Evolutionary conservation across 2,113 vertebrate species (phyloP).

Genomic region (Camelus bactrianus): DNA sequence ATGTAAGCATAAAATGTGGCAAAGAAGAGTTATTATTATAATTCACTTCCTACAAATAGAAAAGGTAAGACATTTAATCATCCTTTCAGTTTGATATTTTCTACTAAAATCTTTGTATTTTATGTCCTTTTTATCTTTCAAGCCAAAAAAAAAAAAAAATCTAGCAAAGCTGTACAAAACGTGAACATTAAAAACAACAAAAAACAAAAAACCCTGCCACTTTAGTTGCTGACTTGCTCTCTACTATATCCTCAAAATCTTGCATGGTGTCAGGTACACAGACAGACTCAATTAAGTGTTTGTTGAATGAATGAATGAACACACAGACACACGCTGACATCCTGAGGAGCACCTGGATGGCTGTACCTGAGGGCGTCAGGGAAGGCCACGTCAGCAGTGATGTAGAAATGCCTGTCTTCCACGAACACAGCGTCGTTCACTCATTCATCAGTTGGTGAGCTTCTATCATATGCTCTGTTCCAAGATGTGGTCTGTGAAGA

Average conservation of each 20-base stretch:
- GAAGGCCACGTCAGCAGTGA: neutral
- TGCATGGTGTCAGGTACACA: neutral
- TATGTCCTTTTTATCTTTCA: neutral
- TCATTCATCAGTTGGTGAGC: neutral
- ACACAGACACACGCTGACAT: neutral
- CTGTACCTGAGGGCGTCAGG: neutral
- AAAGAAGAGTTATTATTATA: neutral
- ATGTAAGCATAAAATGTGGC: constrained; percentile 10
- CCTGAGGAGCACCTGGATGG: neutral
- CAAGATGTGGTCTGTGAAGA: neutral
- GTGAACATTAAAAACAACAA: neutral
- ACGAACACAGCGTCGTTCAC: neutral
- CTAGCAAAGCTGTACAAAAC: neutral
- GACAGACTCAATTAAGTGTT: neutral
- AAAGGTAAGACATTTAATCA: neutral
- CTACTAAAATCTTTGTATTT: constrained; percentile 29
- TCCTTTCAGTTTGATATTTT: constrained; percentile 38
- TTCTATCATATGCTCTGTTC: neutral
- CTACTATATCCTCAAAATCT: neutral
- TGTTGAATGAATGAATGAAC: constrained; percentile 6
- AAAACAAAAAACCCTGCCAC: neutral
- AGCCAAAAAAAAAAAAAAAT: neutral
- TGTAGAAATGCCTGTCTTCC: neutral
- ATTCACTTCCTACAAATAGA: neutral
- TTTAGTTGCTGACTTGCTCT: neutral